Conservation (phyloP, 2,888 invertebrate species). For the Shargacucullia verbasci region DNA sequence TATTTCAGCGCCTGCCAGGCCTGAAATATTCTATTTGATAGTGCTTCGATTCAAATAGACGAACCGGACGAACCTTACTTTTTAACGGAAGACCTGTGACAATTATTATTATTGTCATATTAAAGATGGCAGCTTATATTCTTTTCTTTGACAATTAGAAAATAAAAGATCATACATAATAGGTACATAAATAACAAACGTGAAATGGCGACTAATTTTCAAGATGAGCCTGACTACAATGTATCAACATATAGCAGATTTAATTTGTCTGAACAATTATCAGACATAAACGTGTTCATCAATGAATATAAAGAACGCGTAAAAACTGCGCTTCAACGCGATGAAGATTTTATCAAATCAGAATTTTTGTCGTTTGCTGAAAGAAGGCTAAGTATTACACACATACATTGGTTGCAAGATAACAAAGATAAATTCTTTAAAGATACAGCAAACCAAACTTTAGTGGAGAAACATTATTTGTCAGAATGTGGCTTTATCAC, state of each 20-base stretch:
- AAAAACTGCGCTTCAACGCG: conserved; percentile 59
- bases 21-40: no score
- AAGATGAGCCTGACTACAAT: conserved; percentile 47
- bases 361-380: conserved; percentile 74
- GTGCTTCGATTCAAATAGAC: no score
- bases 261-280: conserved; percentile 66
- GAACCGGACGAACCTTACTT: no score
- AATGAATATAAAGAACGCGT: conserved; percentile 72
- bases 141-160: no score
- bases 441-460: conserved; percentile 69
- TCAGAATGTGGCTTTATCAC: conserved; percentile 73
- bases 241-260: conserved; percentile 67
- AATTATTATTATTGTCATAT: no score
- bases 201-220: conserved; percentile 1
- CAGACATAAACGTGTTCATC: conserved; percentile 74
- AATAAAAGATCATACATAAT: no score
- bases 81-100: no score
- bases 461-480: conserved; percentile 66
- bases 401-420: conserved; percentile 70
- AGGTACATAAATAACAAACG: no score
- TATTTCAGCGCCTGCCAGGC: no score
- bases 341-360: conserved; percentile 56
- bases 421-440: conserved; percentile 73
- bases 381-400: conserved; percentile 55
- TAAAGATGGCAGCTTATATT: no score